Percentiles rank a stretch among this genome's conserved stretches.
These are phyloP conservation scores for Cecidostiba fungosa DNA, from an alignment of 2,888 invertebrate genomes.

Conservation along the genomic window DNA sequence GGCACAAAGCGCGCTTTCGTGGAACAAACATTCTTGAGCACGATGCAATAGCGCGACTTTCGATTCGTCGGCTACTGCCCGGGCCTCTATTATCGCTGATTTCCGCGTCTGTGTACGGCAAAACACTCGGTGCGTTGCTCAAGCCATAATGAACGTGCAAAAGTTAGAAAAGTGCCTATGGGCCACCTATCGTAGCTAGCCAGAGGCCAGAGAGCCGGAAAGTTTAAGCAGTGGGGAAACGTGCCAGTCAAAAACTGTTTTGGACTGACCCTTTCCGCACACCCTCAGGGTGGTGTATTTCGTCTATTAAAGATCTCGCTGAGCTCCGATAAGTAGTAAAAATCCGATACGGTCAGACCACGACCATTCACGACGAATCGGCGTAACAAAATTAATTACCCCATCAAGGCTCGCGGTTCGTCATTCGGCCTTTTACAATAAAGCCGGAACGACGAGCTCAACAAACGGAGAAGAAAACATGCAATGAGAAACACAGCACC, in stretches of 20 bases:
- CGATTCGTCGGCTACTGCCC: background rate
- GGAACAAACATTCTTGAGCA: constrained; percentile 21
- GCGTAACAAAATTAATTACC: background rate
- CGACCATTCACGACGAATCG: background rate
- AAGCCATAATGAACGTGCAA: background rate
- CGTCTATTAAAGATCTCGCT: too few relatives aligned
- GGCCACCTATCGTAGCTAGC: too few relatives aligned
- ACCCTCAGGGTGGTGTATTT: too few relatives aligned
- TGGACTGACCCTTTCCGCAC: too few relatives aligned
- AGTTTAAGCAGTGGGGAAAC: too few relatives aligned
- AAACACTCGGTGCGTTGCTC: background rate
- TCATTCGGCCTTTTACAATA: background rate
- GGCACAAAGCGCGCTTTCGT: constrained; percentile 12
- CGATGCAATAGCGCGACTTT: background rate
- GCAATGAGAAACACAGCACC: constrained; percentile 31
- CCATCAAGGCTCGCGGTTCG: background rate
- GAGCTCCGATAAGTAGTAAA: background rate
- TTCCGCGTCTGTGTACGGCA: constrained; percentile 37
- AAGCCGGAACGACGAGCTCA: background rate
- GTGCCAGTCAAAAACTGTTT: too few relatives aligned
- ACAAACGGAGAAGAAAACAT: background rate
- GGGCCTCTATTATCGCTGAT: constrained; percentile 30
- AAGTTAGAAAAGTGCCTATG: too few relatives aligned
- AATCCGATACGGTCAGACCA: background rate
- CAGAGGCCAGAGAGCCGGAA: too few relatives aligned